Evolutionary conservation across 2,888 invertebrate species (phyloP).

Genomic region (Atethmia centrago): DNA sequence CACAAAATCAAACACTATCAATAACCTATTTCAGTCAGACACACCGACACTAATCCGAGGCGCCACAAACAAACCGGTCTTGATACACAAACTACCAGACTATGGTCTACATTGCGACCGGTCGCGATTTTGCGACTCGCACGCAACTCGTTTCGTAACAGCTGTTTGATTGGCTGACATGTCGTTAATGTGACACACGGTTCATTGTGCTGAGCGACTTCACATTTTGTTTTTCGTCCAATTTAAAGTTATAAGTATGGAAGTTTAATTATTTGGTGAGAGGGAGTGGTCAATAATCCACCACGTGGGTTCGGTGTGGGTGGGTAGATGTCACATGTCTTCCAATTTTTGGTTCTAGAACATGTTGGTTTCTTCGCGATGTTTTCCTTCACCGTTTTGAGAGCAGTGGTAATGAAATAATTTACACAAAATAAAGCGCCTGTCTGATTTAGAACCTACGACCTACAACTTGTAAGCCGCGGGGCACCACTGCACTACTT

Average conservation of each 20-base stretch:
- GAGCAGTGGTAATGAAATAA: no score
- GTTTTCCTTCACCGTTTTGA: no score
- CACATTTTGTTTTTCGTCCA: neutral
- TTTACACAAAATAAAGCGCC: no score
- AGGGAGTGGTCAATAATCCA: no score
- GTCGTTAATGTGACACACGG: slow-evolving; percentile 67
- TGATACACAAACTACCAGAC: slow-evolving; percentile 56
- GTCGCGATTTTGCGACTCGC: slow-evolving; percentile 73
- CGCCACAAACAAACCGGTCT: slow-evolving; percentile 47
- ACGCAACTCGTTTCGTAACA: slow-evolving; percentile 77
- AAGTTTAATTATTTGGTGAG: neutral
- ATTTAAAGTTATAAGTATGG: neutral
- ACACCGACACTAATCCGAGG: slow-evolving; percentile 23
- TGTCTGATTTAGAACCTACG: no score
- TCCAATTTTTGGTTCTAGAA: no score
- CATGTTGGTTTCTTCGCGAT: no score
- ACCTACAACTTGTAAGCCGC: no score
- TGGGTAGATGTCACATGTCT: no score
- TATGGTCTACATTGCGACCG: slow-evolving; percentile 74
- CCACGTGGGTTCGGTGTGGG: no score
- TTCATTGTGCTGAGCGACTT: neutral
- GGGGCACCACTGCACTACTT: neutral
- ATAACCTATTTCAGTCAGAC: slow-evolving; percentile 8
- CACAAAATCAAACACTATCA: slow-evolving; percentile 23
- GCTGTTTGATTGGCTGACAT: slow-evolving; percentile 68